Percentiles rank a stretch among this genome's conserved stretches.
phyloP scores from a whole-genome alignment of 2,888 invertebrate genomes.

The Petrolisthes manimaculis region DNA sequence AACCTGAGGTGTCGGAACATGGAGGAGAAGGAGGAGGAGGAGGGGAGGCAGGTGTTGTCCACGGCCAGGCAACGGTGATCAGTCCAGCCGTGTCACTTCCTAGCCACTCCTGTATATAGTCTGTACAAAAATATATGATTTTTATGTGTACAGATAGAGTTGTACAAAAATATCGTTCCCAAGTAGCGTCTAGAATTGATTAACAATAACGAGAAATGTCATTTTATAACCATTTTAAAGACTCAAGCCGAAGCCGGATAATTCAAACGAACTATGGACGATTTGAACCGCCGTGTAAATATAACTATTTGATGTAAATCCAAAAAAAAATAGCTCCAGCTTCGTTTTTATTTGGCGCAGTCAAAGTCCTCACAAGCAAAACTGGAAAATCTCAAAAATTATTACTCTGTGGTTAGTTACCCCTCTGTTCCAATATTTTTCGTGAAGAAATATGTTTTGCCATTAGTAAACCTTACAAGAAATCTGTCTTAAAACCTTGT shows the following conservation, averaged over 20 bases:
- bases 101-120: slow-evolving; percentile 21
- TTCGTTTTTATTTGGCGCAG: neutral
- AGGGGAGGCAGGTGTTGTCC: neutral
- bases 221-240: slow-evolving; percentile 45
- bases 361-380: slow-evolving; percentile 4
- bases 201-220: slow-evolving; percentile 33
- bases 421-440: neutral
- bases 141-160: slow-evolving; percentile 58
- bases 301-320: slow-evolving; percentile 25
- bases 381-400: slow-evolving; percentile 8
- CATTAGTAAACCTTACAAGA: no score
- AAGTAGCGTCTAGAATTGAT: slow-evolving; percentile 37
- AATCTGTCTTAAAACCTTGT: neutral
- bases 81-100: neutral
- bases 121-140: slow-evolving; percentile 50
- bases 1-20: neutral
- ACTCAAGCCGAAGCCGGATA: neutral
- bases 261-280: neutral
- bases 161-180: slow-evolving; percentile 52
- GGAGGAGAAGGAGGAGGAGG: neutral
- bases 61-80: slow-evolving; percentile 40
- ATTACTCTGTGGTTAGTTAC: slow-evolving; percentile 1
- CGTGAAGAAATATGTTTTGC: neutral
- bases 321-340: slow-evolving; percentile 17
- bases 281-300: neutral